Base-by-base conservation (phyloP, 2,113 vertebrate genomes). In the Odontophorus gujanensis region DNA sequence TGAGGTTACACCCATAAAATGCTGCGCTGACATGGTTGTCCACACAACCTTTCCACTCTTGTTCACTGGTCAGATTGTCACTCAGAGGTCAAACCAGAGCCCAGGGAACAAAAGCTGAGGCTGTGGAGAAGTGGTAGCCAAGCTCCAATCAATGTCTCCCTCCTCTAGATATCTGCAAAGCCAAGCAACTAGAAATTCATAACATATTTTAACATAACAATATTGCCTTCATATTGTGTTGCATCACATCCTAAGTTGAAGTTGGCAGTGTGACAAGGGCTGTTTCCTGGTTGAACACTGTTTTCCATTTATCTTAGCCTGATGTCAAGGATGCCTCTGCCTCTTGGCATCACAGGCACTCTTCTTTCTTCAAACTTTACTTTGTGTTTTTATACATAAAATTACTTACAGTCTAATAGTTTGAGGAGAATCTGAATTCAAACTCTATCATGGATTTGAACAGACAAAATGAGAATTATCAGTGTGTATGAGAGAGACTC, bases 121-220 rank as follows among this genome's bases (percentile, higher is more conserved):
- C 83, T 88, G 21, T 40, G 24, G 63, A 59, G 34, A 85, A 89
- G 58, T 32, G 28, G 77, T 59, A 76, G 50, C 73, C 73, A 94
- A 80, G 50, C 43, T 53, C 83, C 59, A 79, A 63, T 92, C 83
- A 88, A 21, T 36, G 34, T 38, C 81, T 90, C 51, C 81, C 51
- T 28, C 5, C 51, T 77, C 72, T 81, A 65, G 59, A 92, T 83
- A 87, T 79, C 63, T 75, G 38, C 45, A 91, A 89, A 95, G 68
- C 21, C 59, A 79, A 82, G 84, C 38, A 80, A 69, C 53, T 57
- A 77, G 28, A 87, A 88, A 92, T 66, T 59, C 45, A 26, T 76
- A 85, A 73, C 40, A 42, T 66, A 43, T 40, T 90, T 61, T 66
- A 80, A 85, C 28, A 68, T 77, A 87, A 74, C 30, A 84, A 42